Percentiles rank a stretch among this genome's conserved stretches.
These are phyloP conservation scores for Tadarida brasiliensis DNA, from an alignment of 2,797 vertebrate genomes.

Conservation along the genomic window DNA sequence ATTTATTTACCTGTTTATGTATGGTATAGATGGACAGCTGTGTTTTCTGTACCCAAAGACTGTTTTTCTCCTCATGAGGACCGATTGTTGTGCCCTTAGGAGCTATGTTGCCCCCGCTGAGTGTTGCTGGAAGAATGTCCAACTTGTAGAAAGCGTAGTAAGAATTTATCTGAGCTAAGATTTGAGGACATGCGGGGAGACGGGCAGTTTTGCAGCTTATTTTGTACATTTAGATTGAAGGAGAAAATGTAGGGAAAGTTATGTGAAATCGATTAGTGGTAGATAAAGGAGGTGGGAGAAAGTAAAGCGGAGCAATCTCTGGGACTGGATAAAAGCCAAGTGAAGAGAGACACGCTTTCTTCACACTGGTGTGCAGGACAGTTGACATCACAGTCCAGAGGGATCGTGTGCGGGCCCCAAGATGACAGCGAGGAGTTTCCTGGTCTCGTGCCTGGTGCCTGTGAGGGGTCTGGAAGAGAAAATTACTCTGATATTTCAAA, in stretches of 20 bases:
- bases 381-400: neutral
- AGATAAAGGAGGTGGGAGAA: neutral
- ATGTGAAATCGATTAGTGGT: neutral
- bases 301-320: neutral
- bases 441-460: neutral
- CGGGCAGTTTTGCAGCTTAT: neutral
- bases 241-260: neutral
- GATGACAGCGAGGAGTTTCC: neutral
- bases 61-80: neutral
- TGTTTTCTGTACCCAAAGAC: neutral
- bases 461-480: neutral
- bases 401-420: neutral
- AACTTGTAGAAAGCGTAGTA: neutral
- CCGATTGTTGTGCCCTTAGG: neutral
- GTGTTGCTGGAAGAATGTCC: neutral
- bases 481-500: neutral
- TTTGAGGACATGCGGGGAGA: neutral
- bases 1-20: neutral
- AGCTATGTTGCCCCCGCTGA: rapidly evolving
- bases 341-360: neutral
- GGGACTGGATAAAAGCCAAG: neutral
- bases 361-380: neutral
- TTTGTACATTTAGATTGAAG: neutral
- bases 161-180: neutral
- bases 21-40: neutral